Evolutionary conservation across 2,113 vertebrate species (phyloP), one percentile per base, ranked within the genome.

Genomic region (Sialia sialis): DNA sequence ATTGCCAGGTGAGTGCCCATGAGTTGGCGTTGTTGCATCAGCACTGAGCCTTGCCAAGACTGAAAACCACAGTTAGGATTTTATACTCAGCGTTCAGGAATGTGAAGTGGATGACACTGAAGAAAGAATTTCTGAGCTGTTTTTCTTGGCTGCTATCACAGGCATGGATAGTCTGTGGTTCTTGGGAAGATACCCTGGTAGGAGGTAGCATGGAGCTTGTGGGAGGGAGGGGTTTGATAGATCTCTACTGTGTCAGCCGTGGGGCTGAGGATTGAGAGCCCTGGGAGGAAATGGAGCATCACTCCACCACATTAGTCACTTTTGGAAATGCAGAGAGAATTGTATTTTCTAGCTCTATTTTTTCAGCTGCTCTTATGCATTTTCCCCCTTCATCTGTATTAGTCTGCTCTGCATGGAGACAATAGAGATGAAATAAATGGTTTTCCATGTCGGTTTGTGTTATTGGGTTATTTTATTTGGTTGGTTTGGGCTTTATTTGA

Each of bases 341-440:
- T 4, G 5, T 95, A 92, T 96, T 95, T 97, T 96, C 93, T 96
- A 95, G 90, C 94, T 95, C 89, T 97, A 94, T 92, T 95, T 97
- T 97, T 96, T 93, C 90, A 97, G 72, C 90, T 84, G 84, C 86
- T 96, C 88, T 93, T 95, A 63, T 56, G 84, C 93, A 70, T 97
- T 94, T 95, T 93, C 81, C 48, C 44, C 15, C 69, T 96, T 96
- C 91, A 96, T 97, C 94, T 96, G 81, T 96, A 96, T 97, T 96
- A 92, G 36, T 96, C 90, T 96, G 92, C 74, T 96, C 84, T 92
- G 92, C 76, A 68, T 73, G 58, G 96, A 96, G 93, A 94, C 96
- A 95, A 96, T 91, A 96, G 96, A 97, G 93, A 97, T 97, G 94
- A 96, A 96, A 97, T 95, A 96, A 94, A 96, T 83, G 46, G 15